Conservation (phyloP, 2,113 vertebrate genomes). For the Bucco capensis region DNA sequence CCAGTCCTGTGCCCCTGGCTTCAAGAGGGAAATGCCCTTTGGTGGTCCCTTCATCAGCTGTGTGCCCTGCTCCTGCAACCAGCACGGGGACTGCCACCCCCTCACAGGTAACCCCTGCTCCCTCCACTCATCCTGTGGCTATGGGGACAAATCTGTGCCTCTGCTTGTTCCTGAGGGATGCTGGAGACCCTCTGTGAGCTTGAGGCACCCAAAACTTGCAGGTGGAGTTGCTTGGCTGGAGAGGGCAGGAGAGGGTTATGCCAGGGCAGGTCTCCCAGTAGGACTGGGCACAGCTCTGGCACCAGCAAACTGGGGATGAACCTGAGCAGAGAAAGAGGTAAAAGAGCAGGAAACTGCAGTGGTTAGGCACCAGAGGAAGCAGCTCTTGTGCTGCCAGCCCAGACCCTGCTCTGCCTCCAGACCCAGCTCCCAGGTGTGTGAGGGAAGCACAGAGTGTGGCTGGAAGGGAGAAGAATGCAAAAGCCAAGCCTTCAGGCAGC, state of each 20-base stretch:
- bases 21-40: conserved; percentile 75
- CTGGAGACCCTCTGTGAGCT: not conserved
- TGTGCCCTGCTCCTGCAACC: conserved; percentile 86
- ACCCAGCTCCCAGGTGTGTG: not conserved
- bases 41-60: conserved; percentile 75
- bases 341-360: not conserved
- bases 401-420: not conserved
- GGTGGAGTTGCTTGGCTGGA: not conserved
- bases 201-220: not conserved
- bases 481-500: not conserved
- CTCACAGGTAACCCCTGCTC: conserved; percentile 65
- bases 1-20: conserved; percentile 81
- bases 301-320: not conserved
- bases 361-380: not conserved
- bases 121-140: accelerated
- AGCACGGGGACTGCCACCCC: conserved; percentile 85
- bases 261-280: not conserved
- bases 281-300: not conserved
- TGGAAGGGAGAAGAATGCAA: not conserved
- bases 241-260: not conserved
- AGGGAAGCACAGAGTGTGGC: not conserved
- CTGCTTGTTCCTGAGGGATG: not conserved
- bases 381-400: not conserved
- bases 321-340: not conserved
- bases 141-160: not conserved